Evolutionary conservation across 2,113 vertebrate species (phyloP).

Genomic region (Patagioenas fasciata): DNA sequence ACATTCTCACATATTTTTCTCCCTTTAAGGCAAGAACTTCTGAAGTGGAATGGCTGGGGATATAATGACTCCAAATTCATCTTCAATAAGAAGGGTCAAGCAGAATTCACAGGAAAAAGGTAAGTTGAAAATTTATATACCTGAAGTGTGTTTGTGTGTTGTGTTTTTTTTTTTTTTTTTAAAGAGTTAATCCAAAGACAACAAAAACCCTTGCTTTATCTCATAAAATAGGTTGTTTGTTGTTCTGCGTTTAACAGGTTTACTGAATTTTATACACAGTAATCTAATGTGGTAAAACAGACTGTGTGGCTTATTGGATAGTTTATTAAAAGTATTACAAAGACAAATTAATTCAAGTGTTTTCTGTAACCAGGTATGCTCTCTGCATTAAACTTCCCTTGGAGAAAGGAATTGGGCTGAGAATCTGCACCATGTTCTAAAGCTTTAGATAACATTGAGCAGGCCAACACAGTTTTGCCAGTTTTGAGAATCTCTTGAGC

Average conservation of each 20-base stretch:
- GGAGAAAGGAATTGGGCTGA: background rate
- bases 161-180: background rate
- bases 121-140: slow-evolving; percentile 40
- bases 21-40: slow-evolving; percentile 88
- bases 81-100: slow-evolving; percentile 96
- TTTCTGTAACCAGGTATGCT: background rate
- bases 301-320: background rate
- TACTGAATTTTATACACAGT: background rate
- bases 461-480: background rate
- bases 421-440: background rate
- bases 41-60: slow-evolving; percentile 99
- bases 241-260: background rate
- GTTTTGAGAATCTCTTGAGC: background rate
- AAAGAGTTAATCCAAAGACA: background rate
- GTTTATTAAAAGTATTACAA: background rate
- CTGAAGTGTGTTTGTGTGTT: background rate
- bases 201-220: background rate
- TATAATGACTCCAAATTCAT: slow-evolving; percentile 95
- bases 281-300: background rate
- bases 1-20: background rate
- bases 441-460: background rate
- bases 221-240: background rate
- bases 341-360: background rate
- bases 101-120: slow-evolving; percentile 97
- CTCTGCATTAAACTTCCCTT: background rate